These are phyloP conservation scores for Triplophysa yarkandensis DNA, from an alignment of 2,797 vertebrate genomes.

Conservation along the genomic window DNA sequence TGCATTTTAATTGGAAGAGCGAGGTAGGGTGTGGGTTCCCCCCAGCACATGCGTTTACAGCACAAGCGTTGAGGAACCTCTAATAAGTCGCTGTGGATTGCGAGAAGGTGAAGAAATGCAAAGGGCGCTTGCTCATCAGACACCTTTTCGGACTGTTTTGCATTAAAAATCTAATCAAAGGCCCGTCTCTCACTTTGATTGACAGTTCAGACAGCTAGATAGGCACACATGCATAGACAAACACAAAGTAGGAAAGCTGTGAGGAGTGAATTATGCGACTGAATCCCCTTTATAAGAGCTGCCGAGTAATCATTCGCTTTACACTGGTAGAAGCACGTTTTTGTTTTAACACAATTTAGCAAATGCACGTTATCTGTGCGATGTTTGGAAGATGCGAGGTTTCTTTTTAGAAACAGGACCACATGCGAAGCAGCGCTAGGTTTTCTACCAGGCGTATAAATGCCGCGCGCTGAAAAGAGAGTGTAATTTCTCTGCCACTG, in stretches of 20 bases:
- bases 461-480: slow-evolving; percentile 23
- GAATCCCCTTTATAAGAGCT: slow-evolving; percentile 19
- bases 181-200: slow-evolving; percentile 69
- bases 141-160: slow-evolving; percentile 64
- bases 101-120: slow-evolving; percentile 27
- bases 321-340: slow-evolving; percentile 4
- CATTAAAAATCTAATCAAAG: slow-evolving; percentile 80
- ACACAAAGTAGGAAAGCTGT: slow-evolving; percentile 7
- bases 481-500: slow-evolving; percentile 49
- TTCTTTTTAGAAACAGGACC: slow-evolving; percentile 31
- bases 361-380: slow-evolving; percentile 10
- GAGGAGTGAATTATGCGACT: slow-evolving; percentile 12
- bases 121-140: slow-evolving; percentile 33
- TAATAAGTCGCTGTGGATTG: slow-evolving; percentile 62
- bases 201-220: slow-evolving; percentile 60
- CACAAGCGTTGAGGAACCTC: slow-evolving; percentile 58
- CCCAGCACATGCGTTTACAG: slow-evolving; percentile 51
- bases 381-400: slow-evolving; percentile 17
- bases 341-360: slow-evolving; percentile 33
- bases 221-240: slow-evolving; percentile 7
- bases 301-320: neutral
- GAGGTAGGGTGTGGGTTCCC: slow-evolving; percentile 41
- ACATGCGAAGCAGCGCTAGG: slow-evolving; percentile 32
- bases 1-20: slow-evolving; percentile 59
- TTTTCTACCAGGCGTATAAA: slow-evolving; percentile 33